Conservation (phyloP, 2,888 invertebrate species). For the Sarcophaga variegata region DNA sequence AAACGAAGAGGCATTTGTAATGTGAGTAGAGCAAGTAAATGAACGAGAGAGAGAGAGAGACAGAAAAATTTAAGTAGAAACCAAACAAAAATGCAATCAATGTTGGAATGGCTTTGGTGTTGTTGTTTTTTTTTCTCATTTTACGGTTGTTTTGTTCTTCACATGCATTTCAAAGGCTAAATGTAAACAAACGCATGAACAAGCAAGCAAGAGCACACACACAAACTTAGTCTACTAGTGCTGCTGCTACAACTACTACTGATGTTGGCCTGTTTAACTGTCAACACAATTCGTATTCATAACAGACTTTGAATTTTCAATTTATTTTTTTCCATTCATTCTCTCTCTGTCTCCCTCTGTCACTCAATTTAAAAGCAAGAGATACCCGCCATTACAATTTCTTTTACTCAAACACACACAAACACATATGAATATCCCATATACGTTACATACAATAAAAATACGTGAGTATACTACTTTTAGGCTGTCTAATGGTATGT, state of each 20-base stretch:
- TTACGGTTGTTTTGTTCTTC: not conserved
- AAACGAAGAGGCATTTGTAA: no score
- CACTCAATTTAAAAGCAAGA: no score
- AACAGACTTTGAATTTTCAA: constrained; percentile 46
- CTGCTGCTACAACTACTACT: not conserved
- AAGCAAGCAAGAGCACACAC: no score
- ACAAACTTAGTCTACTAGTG: not conserved
- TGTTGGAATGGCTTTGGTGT: constrained; percentile 30
- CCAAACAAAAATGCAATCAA: constrained; percentile 46
- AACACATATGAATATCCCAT: not conserved
- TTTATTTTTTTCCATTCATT: constrained; percentile 19
- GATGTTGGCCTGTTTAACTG: constrained; percentile 25
- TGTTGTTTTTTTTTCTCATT: not conserved
- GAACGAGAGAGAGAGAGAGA: no score
- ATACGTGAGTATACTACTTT: no score
- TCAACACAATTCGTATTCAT: constrained; percentile 44
- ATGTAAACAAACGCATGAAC: not conserved
- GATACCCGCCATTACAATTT: no score
- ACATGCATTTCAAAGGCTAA: not conserved
- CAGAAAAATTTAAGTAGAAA: constrained; percentile 5
- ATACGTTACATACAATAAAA: no score
- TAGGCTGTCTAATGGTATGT: no score
- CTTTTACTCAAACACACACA: not conserved
- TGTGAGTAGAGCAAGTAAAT: no score
- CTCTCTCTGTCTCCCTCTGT: no score